Conservation (phyloP, 2,888 invertebrate genomes). For the Elysia crispata region DNA sequence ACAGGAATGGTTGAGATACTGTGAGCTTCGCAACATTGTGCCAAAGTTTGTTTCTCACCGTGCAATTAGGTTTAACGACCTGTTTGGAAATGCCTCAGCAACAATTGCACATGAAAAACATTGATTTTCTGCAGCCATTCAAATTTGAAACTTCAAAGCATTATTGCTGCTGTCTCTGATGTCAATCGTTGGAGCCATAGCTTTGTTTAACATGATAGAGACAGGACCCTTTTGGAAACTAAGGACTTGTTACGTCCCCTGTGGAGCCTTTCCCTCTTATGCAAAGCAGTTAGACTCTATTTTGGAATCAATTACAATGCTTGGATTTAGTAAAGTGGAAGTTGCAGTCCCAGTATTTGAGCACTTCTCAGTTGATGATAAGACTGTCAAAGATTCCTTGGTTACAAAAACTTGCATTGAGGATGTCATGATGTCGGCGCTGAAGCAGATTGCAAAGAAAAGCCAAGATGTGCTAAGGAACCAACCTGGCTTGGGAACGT, state of each 20-base stretch:
- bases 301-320: not conserved
- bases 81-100: constrained; percentile 18
- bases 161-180: not conserved
- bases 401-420: too few species aligned
- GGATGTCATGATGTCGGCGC: too few species aligned
- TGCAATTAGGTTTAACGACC: constrained; percentile 6
- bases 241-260: not conserved
- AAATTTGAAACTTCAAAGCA: not conserved
- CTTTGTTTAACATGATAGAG: not conserved
- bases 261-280: not conserved
- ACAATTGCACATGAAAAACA: not conserved
- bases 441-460: not conserved
- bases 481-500: not conserved
- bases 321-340: too few species aligned
- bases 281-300: not conserved
- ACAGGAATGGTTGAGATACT: not conserved
- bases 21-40: not conserved
- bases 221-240: not conserved
- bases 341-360: not conserved
- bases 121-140: not conserved
- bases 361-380: too few species aligned
- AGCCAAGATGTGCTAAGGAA: not conserved
- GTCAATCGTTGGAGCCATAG: not conserved
- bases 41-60: not conserved
- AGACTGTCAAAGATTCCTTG: not conserved